Percentiles rank a stretch among this genome's conserved stretches.
phyloP scores from a whole-genome alignment of 2,888 invertebrate genomes.

The Congeria kusceri region DNA sequence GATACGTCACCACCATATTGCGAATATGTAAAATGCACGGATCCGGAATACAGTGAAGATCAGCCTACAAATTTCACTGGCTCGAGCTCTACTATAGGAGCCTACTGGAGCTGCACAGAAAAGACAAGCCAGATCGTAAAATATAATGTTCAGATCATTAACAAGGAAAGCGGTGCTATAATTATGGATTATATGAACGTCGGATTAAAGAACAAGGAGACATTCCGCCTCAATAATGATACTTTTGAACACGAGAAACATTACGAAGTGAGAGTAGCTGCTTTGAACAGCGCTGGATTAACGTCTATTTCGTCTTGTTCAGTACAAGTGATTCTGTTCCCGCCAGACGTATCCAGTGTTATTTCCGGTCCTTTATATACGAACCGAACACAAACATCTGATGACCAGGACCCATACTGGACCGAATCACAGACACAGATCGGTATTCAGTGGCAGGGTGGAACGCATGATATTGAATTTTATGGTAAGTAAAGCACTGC shows the following conservation, averaged over 20 bases:
- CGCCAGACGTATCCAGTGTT: constrained; percentile 37
- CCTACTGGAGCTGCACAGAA: constrained; percentile 69
- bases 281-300: constrained; percentile 60
- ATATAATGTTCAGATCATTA: constrained; percentile 58
- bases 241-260: constrained; percentile 52
- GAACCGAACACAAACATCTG: background rate
- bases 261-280: constrained; percentile 63
- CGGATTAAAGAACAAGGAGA: constrained; percentile 38
- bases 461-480: constrained; percentile 45
- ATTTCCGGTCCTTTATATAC: constrained; percentile 33
- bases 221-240: constrained; percentile 34
- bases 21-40: constrained; percentile 67
- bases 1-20: constrained; percentile 68
- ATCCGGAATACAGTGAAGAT: constrained; percentile 68
- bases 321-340: constrained; percentile 43
- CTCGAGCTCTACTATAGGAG: constrained; percentile 66
- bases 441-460: constrained; percentile 52
- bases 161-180: constrained; percentile 18
- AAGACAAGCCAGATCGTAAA: constrained; percentile 62
- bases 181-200: constrained; percentile 49
- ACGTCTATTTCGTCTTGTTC: constrained; percentile 13
- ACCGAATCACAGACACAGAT: constrained; percentile 36
- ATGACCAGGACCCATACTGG: constrained; percentile 23
- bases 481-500: constrained; percentile 33
- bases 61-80: constrained; percentile 67